A percentile compares a stretch with the other conserved stretches of the same genome.
Conservation (phyloP, 2,113 vertebrate species). For the Anguilla japonica region DNA sequence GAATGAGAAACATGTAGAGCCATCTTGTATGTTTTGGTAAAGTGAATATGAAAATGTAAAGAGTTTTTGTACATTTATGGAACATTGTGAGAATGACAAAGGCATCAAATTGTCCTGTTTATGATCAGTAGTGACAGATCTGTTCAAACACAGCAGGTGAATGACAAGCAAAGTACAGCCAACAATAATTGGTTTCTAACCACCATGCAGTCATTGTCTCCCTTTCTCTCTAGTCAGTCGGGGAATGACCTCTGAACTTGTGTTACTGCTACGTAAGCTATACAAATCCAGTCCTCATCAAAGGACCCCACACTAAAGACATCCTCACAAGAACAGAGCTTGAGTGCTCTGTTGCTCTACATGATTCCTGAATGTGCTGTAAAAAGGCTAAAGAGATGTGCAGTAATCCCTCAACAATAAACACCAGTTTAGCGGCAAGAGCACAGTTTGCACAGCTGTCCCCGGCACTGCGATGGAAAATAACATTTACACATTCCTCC, state of each 20-base stretch:
- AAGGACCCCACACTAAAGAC: neutral
- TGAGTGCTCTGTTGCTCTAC: neutral
- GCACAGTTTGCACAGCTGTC: slow-evolving; percentile 53
- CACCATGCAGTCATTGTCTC: neutral
- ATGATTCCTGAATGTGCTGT: slow-evolving; percentile 18
- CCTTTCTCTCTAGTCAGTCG: neutral
- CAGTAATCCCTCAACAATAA: slow-evolving; percentile 55
- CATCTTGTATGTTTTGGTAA: neutral
- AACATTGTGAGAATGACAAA: neutral
- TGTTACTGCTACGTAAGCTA: neutral
- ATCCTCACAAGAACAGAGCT: neutral
- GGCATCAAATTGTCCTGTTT: neutral
- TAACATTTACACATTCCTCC: slow-evolving; percentile 52
- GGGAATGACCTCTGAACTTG: neutral
- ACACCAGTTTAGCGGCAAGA: slow-evolving; percentile 44
- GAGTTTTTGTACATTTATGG: too few relatives aligned
- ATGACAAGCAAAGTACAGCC: neutral
- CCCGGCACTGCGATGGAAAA: slow-evolving; percentile 49
- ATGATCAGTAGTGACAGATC: neutral
- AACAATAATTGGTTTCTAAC: slow-evolving; percentile 6
- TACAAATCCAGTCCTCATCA: neutral
- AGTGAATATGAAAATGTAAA: neutral
- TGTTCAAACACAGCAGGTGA: neutral
- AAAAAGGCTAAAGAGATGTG: slow-evolving; percentile 23
- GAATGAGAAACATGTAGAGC: too few relatives aligned